Percentiles rank a stretch among this genome's conserved stretches.
phyloP scores from a whole-genome alignment of 2,113 vertebrate species.

The Mungos mungo region DNA sequence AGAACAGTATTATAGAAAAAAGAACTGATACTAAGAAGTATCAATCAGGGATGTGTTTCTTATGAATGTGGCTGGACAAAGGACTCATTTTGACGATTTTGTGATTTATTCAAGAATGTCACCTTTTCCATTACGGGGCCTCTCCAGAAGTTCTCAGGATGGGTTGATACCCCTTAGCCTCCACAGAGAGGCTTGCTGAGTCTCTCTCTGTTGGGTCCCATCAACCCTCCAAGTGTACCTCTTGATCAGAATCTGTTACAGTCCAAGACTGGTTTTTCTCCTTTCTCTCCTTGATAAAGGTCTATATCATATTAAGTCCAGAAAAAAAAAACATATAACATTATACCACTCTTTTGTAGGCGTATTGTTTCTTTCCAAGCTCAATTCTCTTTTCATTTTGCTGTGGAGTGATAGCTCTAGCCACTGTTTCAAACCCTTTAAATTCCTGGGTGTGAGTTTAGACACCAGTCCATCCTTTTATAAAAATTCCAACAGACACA shows the following conservation, averaged over 20 bases:
- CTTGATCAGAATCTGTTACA: not conserved
- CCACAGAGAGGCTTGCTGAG: not conserved
- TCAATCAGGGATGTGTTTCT: not conserved
- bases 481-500: not conserved
- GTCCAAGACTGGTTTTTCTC: not conserved
- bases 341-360: not conserved
- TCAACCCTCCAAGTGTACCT: rapidly evolving
- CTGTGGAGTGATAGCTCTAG: not conserved
- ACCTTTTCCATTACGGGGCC: not conserved
- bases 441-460: not conserved
- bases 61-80: not conserved
- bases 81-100: not conserved
- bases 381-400: not conserved
- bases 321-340: not conserved
- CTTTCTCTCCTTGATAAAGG: not conserved
- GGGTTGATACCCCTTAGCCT: not conserved
- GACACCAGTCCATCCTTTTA: not conserved
- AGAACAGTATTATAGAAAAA: not conserved
- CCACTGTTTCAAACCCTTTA: not conserved
- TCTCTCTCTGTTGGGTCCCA: not conserved
- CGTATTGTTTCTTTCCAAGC: not conserved
- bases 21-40: not conserved
- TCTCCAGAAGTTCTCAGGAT: not conserved
- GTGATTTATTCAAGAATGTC: not conserved
- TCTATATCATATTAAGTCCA: not conserved